Evolutionary conservation across 2,888 invertebrate genomes (phyloP).

Genomic region (Formica aserva): DNA sequence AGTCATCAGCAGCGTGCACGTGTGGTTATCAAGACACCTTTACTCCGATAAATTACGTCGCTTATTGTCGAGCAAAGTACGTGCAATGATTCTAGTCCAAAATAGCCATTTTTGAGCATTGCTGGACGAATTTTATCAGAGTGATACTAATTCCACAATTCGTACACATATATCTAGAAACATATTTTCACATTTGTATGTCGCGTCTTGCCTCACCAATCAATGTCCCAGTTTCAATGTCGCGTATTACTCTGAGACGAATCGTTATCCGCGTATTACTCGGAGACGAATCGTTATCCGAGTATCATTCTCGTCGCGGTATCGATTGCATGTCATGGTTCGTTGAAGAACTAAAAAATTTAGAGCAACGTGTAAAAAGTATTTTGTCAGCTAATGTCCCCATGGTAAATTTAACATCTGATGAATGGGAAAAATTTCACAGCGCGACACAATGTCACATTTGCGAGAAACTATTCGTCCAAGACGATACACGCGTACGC

Average conservation of each 20-base stretch:
- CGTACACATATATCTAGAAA: conserved; percentile 20
- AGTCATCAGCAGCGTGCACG: conserved; percentile 3
- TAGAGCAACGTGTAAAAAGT: too few species aligned
- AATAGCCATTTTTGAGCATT: not conserved
- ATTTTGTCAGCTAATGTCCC: too few species aligned
- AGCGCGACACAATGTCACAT: too few species aligned
- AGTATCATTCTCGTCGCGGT: too few species aligned
- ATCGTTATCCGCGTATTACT: too few species aligned
- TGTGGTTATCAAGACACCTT: conserved; percentile 1
- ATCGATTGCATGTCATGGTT: too few species aligned
- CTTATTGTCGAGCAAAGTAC: conserved; percentile 13
- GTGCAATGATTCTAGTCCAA: not conserved
- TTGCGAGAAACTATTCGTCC: too few species aligned
- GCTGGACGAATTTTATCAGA: conserved; percentile 16
- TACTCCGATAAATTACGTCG: not conserved
- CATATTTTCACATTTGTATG: conserved; percentile 37
- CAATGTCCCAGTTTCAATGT: conserved; percentile 12
- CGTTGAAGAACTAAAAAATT: too few species aligned
- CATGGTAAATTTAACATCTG: too few species aligned
- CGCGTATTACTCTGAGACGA: conserved; percentile 23
- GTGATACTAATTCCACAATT: conserved; percentile 8
- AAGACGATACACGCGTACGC: too few species aligned
- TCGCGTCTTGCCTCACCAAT: conserved; percentile 19
- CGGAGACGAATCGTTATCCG: too few species aligned
- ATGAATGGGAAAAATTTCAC: too few species aligned